Evolutionary conservation across 1,140 invertebrate genomes (phyloP).

Genomic region (Rhizoglyphus robini): DNA sequence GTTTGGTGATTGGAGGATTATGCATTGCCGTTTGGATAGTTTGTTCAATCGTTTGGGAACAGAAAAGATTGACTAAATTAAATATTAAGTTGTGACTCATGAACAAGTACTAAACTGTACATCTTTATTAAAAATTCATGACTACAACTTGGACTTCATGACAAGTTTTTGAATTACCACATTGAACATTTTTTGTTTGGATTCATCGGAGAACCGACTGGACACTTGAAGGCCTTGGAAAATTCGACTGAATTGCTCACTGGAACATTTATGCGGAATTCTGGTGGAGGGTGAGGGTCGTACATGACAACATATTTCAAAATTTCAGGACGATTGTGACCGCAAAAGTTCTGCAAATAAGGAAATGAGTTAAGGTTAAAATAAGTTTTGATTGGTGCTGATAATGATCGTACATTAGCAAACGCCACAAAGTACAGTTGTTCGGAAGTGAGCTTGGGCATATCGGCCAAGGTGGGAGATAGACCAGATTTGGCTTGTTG

Average conservation of each 20-base stretch:
- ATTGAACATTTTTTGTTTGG: slow-evolving; percentile 43
- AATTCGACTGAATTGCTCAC: slow-evolving; percentile 46
- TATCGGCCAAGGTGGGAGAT: slow-evolving; percentile 17
- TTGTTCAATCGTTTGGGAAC: too few species aligned
- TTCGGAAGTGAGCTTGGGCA: slow-evolving; percentile 17
- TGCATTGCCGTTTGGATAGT: too few species aligned
- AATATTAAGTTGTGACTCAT: too few species aligned
- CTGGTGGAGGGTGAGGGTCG: slow-evolving; percentile 26
- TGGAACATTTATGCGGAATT: slow-evolving; percentile 40
- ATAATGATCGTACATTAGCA: slow-evolving; percentile 23
- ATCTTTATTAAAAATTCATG: too few species aligned
- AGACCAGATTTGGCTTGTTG: slow-evolving; percentile 2
- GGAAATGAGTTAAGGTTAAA: not conserved
- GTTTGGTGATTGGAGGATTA: too few species aligned
- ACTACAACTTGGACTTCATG: too few species aligned
- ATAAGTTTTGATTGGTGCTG: too few species aligned
- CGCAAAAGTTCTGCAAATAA: slow-evolving; percentile 26
- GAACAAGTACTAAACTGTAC: too few species aligned
- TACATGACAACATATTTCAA: slow-evolving; percentile 26
- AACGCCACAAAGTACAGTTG: slow-evolving; percentile 25
- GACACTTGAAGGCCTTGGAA: slow-evolving; percentile 41
- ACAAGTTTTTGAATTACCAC: too few species aligned
- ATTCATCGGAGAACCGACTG: slow-evolving; percentile 41
- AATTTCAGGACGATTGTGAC: slow-evolving; percentile 26
- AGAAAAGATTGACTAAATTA: too few species aligned